Evolutionary conservation across 2,113 vertebrate species (phyloP), one percentile per base, ranked within the genome.

Genomic region (Grammomys dolichurus): DNA sequence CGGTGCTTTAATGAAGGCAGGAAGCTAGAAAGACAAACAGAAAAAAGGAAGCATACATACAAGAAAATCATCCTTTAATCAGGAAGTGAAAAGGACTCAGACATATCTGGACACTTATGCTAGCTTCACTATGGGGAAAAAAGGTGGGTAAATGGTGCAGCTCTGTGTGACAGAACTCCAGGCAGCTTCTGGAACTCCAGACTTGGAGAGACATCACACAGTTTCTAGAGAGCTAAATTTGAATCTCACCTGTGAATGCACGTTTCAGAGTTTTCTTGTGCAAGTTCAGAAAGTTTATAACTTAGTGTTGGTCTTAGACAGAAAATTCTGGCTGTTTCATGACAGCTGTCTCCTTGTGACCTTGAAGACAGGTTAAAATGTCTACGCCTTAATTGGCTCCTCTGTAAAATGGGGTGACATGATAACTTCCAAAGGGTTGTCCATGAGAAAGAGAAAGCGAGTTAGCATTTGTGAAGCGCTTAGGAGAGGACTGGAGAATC

Each of bases 111-210:
- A n/a, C n/a, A 13, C 58, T 69, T 0, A 1, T 14, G n/a, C 12
- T 63, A 0, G 14, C 73, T 28, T 54, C 10, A 1, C 14, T 1
- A 0, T 9, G 67, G 51, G 51, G 2, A 11, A 86, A 54, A 51
- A 70, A 60, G 20, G 43, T 3, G 8, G 24, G n/a, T 5, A 36
- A 82, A 54, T 0, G 0, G 14, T 7, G 1, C 1, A 43, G 60
- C 31, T 4, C n/a, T 43, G 33, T 1, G 4, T 33, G 7, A 0
- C 2, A 31, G 1, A 12, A 40, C 48, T 3, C 60, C 78, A 46
- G 12, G 26, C 0, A 1, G 11, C 33, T 75, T 46, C 40, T 4
- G 2, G 16, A 67, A 51, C 12, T 20, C 56, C 4, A 7, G 6
- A n/a, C 33, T 58, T 20, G 22, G 24, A 75, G 54, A 31, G 60